phyloP scores from a whole-genome alignment of 2,797 vertebrate species.

The Megalops cyprinoides region DNA sequence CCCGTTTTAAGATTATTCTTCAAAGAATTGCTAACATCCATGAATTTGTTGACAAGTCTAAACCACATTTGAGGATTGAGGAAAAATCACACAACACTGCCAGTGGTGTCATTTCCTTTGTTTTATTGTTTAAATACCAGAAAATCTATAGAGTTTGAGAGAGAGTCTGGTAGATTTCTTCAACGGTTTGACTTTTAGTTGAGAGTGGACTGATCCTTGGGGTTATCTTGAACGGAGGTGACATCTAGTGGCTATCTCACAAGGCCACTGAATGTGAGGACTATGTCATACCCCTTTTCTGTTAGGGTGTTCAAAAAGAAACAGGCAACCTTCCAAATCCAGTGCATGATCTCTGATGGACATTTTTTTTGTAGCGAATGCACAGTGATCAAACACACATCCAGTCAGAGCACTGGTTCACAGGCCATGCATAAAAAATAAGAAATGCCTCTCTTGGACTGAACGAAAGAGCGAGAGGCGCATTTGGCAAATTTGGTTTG shows the following conservation, averaged over 20 bases:
- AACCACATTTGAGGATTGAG: neutral
- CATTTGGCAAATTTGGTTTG: neutral
- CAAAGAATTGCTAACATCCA: neutral
- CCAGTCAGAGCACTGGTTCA: neutral
- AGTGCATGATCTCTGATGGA: neutral
- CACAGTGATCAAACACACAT: neutral
- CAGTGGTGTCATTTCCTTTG: neutral
- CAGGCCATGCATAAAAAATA: neutral
- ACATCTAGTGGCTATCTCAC: slow-evolving; percentile 23
- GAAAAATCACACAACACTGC: neutral
- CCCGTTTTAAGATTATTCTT: neutral
- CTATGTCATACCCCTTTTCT: neutral
- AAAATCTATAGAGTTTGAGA: neutral
- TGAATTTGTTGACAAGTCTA: neutral
- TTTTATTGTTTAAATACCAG: neutral
- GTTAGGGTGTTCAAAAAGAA: neutral
- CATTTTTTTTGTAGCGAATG: neutral
- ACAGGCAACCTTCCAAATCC: neutral
- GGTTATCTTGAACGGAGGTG: slow-evolving; percentile 17
- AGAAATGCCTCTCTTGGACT: neutral
- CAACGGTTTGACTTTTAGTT: neutral
- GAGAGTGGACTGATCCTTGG: neutral
- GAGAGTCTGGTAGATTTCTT: neutral
- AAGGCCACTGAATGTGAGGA: neutral
- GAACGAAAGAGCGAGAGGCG: neutral